phyloP scores from a whole-genome alignment of 2,797 vertebrate genomes.

The Sparidentex hasta region DNA sequence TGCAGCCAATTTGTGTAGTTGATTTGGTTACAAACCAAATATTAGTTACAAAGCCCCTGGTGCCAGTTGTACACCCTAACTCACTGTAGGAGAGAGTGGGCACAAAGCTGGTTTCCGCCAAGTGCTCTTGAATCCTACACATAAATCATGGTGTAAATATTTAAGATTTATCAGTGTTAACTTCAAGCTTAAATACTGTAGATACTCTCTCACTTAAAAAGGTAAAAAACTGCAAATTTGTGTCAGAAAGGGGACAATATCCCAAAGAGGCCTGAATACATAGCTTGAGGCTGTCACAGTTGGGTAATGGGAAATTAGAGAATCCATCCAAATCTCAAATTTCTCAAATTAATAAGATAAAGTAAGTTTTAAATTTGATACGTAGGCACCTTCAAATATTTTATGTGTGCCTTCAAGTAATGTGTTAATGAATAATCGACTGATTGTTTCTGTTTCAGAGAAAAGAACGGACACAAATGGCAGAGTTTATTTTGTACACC shows the following conservation, averaged over 20 bases:
- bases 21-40: no score
- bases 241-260: not conserved
- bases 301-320: not conserved
- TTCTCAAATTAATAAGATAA: not conserved
- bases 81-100: no score
- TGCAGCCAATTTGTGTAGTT: no score
- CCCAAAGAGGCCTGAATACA: no score
- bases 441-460: constrained; percentile 76
- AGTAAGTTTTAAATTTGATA: not conserved
- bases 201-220: no score
- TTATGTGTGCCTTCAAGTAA: not conserved
- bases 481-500: constrained; percentile 98
- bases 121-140: not conserved
- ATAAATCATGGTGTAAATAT: not conserved
- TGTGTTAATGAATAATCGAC: not conserved
- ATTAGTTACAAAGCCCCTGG: no score
- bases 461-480: constrained; percentile 96
- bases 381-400: not conserved
- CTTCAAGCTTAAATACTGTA: no score
- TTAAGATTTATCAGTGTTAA: no score
- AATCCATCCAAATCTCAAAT: not conserved
- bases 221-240: not conserved
- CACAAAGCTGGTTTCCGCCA: no score
- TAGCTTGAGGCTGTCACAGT: not conserved
- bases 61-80: no score